Percentiles rank a stretch among this genome's conserved stretches.
Evolutionary conservation across 1,140 invertebrate genomes (phyloP).

Genomic region (Radopholus similis): DNA sequence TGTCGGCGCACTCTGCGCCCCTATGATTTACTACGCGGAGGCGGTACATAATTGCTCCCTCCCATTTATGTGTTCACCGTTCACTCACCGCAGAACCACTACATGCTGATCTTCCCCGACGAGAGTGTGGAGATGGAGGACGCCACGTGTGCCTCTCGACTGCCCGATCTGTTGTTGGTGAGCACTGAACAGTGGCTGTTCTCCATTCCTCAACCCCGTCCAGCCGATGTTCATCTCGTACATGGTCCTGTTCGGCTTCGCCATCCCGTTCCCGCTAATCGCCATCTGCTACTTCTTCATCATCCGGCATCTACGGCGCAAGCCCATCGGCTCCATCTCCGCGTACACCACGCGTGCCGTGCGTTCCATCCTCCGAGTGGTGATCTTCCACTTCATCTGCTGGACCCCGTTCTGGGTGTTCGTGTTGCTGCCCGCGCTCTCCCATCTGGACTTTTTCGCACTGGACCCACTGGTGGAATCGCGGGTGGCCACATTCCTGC

Average conservation of each 20-base stretch:
- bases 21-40: conserved; percentile 46
- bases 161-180: conserved; percentile 32
- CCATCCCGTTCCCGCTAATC: conserved; percentile 32
- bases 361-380: conserved; percentile 36
- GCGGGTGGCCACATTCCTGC: conserved; percentile 6
- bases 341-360: conserved; percentile 29
- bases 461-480: conserved; percentile 25
- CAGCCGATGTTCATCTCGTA: conserved; percentile 38
- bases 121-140: conserved; percentile 6
- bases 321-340: conserved; percentile 21
- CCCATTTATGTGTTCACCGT: too few relatives aligned
- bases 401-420: conserved; percentile 47
- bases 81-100: conserved; percentile 11
- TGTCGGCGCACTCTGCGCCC: conserved; percentile 33
- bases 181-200: background rate
- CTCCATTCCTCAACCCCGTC: background rate
- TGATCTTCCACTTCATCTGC: conserved; percentile 45
- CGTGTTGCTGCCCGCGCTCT: conserved; percentile 32
- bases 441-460: conserved; percentile 22
- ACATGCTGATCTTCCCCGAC: conserved; percentile 18
- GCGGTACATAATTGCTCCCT: too few relatives aligned
- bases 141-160: conserved; percentile 25
- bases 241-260: conserved; percentile 37
- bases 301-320: conserved; percentile 24
- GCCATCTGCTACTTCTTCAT: conserved; percentile 31